phyloP scores from a whole-genome alignment of 2,888 invertebrate species.

The Dermolepida albohirtum region DNA sequence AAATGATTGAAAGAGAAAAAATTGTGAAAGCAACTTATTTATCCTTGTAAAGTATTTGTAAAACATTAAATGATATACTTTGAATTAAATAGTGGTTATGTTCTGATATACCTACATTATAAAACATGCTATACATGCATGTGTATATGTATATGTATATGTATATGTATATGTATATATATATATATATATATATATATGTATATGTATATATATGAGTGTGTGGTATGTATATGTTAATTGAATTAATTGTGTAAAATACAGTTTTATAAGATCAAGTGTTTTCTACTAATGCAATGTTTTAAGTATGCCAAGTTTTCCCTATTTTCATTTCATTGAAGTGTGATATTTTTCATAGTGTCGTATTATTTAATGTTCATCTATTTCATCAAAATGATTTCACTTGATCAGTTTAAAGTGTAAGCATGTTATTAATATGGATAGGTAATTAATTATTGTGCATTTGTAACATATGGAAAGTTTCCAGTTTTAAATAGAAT shows the following conservation, averaged over 20 bases:
- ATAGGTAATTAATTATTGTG: conserved; percentile 47
- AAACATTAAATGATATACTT: conserved; percentile 12
- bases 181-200: too few species aligned
- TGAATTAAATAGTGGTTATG: background rate
- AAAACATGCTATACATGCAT: too few species aligned
- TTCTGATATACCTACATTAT: background rate
- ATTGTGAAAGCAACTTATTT: conserved; percentile 11
- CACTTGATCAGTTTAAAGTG: conserved; percentile 44
- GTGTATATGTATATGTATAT: too few species aligned
- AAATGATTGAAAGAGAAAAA: conserved; percentile 18
- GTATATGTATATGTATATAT: too few species aligned
- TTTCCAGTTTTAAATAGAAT: conserved; percentile 58
- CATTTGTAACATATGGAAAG: conserved; percentile 65
- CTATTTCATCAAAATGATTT: conserved; percentile 22
- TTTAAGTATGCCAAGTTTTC: background rate
- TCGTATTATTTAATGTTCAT: background rate
- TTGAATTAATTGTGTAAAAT: too few species aligned
- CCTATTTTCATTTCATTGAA: conserved; percentile 11
- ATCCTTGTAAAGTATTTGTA: conserved; percentile 20
- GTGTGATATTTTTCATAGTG: conserved; percentile 3
- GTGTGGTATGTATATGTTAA: background rate
- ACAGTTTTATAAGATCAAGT: conserved; percentile 1
- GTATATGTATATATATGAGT: too few species aligned
- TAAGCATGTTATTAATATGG: conserved; percentile 23
- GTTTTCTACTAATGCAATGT: background rate